These are phyloP conservation scores for Mormyrus hasselquistii DNA, from an alignment of 2,797 vertebrate species.

Conservation along the genomic window DNA sequence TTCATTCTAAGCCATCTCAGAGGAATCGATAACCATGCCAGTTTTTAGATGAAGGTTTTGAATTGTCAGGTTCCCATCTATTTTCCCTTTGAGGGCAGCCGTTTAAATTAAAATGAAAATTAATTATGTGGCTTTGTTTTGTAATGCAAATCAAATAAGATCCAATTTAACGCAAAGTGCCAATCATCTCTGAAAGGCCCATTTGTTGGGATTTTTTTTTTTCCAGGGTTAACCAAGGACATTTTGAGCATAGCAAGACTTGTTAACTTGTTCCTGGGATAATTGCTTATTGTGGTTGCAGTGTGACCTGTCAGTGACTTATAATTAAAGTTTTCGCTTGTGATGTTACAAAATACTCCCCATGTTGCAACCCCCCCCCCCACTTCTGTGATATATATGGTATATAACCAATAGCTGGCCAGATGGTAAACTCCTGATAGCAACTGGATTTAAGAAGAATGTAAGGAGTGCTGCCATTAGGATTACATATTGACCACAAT, in stretches of 20 bases:
- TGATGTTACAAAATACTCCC: not conserved
- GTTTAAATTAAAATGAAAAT: slow-evolving; percentile 50
- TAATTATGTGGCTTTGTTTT: slow-evolving; percentile 41
- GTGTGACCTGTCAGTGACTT: not conserved
- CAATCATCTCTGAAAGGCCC: slow-evolving; percentile 4
- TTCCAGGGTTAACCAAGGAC: not conserved
- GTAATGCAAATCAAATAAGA: slow-evolving; percentile 39
- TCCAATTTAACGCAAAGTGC: slow-evolving; percentile 71
- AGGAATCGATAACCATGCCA: slow-evolving; percentile 66
- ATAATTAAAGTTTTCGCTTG: not conserved
- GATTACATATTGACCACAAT: not conserved
- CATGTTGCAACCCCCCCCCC: not conserved
- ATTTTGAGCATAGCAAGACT: not conserved
- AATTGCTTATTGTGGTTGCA: not conserved
- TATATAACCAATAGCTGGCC: not conserved
- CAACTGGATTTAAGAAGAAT: not conserved
- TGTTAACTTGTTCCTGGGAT: not conserved
- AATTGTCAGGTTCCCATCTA: slow-evolving; percentile 20
- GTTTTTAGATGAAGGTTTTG: slow-evolving; percentile 20
- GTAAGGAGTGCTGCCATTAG: not conserved
- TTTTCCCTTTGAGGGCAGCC: slow-evolving; percentile 53
- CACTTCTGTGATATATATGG: not conserved
- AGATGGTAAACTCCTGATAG: not conserved
- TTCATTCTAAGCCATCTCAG: slow-evolving; percentile 71
- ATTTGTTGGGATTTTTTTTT: not conserved